Conservation (phyloP, 1,140 invertebrate genomes). For the Oppia nitens region DNA sequence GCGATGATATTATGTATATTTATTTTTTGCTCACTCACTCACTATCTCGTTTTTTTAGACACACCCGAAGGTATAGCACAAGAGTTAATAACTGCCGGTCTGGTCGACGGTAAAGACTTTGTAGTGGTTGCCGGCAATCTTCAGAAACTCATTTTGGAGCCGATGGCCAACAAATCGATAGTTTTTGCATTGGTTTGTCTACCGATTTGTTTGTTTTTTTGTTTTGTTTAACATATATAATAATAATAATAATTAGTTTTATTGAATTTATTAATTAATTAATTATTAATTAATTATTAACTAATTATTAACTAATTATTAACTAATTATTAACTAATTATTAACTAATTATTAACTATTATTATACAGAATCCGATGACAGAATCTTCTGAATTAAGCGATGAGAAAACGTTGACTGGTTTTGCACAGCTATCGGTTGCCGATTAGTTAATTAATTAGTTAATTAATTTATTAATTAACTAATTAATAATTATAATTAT, state of each 20-base stretch:
- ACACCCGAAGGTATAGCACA: constrained; percentile 81
- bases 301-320: too few species aligned
- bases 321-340: too few species aligned
- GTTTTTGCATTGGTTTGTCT: constrained; percentile 87
- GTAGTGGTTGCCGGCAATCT: constrained; percentile 78
- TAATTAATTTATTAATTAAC: too few species aligned
- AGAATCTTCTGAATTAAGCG: constrained; percentile 61
- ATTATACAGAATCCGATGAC: constrained; percentile 53
- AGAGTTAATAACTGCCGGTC: constrained; percentile 79
- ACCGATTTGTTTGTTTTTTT: too few species aligned
- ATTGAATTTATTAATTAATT: neutral
- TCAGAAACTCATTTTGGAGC: constrained; percentile 53
- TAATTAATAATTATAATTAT: too few species aligned
- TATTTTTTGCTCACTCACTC: neutral
- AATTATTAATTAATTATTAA: too few species aligned
- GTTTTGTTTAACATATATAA: too few species aligned
- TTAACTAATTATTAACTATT: constrained; percentile 9
- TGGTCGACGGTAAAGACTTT: constrained; percentile 79
- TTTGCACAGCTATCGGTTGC: constrained; percentile 90
- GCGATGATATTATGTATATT: too few species aligned
- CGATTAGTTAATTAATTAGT: constrained; percentile 34
- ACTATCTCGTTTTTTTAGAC: constrained; percentile 35
- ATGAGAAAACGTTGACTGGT: constrained; percentile 84
- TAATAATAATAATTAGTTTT: too few species aligned
- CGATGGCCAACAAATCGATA: constrained; percentile 40